Evolutionary conservation across 2,888 invertebrate species (phyloP).

Genomic region (Hyles lineata): DNA sequence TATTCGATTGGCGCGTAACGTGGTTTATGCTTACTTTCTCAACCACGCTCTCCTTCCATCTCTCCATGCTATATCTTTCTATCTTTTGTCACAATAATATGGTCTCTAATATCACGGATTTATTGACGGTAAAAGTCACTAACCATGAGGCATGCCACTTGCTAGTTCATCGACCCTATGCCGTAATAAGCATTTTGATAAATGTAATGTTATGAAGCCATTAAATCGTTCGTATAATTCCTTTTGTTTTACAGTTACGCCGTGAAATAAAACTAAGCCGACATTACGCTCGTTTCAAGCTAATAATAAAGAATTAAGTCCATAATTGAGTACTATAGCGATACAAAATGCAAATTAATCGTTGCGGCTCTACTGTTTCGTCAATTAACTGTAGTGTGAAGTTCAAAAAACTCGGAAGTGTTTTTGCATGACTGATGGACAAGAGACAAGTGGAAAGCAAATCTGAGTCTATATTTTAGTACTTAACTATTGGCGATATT

Average conservation of each 20-base stretch:
- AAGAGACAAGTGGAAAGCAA: too few relatives aligned
- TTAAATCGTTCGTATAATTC: not conserved
- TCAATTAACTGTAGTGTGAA: conserved; percentile 21
- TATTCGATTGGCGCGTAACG: too few relatives aligned
- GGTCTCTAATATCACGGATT: too few relatives aligned
- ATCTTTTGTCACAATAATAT: too few relatives aligned
- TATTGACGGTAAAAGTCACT: too few relatives aligned
- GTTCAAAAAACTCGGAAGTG: conserved; percentile 7
- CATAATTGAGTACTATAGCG: conserved; percentile 9
- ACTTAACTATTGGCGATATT: too few relatives aligned
- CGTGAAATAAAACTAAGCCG: conserved; percentile 15
- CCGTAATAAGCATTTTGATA: not conserved
- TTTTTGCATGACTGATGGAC: not conserved
- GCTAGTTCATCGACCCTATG: too few relatives aligned
- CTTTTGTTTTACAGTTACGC: conserved; percentile 10
- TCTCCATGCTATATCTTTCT: too few relatives aligned
- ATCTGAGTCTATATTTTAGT: too few relatives aligned
- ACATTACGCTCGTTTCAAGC: conserved; percentile 8
- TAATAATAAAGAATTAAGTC: conserved; percentile 11
- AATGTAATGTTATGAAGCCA: not conserved
- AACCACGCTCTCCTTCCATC: too few relatives aligned
- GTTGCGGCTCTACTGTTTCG: conserved; percentile 17
- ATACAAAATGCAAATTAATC: conserved; percentile 7
- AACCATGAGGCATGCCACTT: too few relatives aligned
- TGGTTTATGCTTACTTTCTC: too few relatives aligned